Evolutionary conservation across 2,797 vertebrate species (phyloP), one percentile per base, ranked within the genome.

Genomic region (Hafferia zeledoni): DNA sequence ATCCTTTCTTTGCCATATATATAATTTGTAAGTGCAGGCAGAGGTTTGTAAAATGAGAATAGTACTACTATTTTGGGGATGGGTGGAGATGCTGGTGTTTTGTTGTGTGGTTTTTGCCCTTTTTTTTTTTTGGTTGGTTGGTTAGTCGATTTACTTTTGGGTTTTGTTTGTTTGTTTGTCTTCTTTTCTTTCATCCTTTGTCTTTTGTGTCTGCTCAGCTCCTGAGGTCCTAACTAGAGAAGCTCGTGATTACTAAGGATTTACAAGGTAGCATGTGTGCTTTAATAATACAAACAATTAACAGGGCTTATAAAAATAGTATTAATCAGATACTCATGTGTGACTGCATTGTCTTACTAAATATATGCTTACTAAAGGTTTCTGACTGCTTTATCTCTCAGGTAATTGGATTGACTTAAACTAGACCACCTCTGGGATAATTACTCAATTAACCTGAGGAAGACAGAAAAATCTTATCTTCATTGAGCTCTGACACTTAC

Each of bases 141-240:
- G 41, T 41, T 17, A 41, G 41, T 41, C 17, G 41, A 16, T 41
- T 41, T 41, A 41, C 41, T 41, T 41, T 41, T 41, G 41, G 15
- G 41, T 41, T 41, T 41, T 41, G 41, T 41, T 41, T 41, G 41
- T 41, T 41, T 41, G 41, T 17, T 39, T 39, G 10, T 39, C 17
- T 39, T 41, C 46, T 43, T 56, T 27, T 3, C 10, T 41, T 69
- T 61, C 0, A 0, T 24, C 3, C 2, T 60, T 68, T 52, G 4
- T 47, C 23, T 46, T 59, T 67, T 69, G 3, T 64, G 18, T 35
- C 41, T 67, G 4, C 22, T 75, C 11, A n/a, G 22, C 47, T 70
- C 11, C 11, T 68, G 19, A 63, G 14, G 14, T 70, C 6, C 5
- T 77, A 70, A 39, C 9, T 6, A 43, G 35, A 65, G 9, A 47